Conservation (phyloP, 2,113 vertebrate species). For the Spermophilus dauricus region DNA sequence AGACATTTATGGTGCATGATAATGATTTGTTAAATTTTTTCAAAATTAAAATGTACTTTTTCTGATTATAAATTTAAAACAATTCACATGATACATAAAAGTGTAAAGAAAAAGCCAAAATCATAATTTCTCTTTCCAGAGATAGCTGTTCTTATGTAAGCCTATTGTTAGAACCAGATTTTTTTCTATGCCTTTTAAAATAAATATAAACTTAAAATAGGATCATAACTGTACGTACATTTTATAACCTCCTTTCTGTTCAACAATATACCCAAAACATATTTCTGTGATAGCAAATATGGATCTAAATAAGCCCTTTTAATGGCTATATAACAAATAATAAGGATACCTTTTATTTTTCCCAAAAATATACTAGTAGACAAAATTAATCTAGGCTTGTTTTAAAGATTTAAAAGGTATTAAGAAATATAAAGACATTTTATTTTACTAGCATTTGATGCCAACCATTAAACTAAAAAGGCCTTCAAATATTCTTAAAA, state of each 20-base stretch:
- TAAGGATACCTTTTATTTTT: conserved; percentile 56
- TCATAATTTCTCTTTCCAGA: conserved; percentile 46
- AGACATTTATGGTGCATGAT: conserved; percentile 18
- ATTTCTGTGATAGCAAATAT: conserved; percentile 43
- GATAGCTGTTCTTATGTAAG: conserved; percentile 30
- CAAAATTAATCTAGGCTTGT: conserved; percentile 41
- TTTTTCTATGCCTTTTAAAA: conserved; percentile 50
- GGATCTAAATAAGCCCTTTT: conserved; percentile 48
- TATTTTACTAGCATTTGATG: conserved; percentile 43
- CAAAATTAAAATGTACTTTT: conserved; percentile 43
- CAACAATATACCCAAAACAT: conserved; percentile 4
- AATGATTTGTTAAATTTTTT: conserved; percentile 50
- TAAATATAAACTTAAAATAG: conserved; percentile 60
- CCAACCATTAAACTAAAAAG: conserved; percentile 44
- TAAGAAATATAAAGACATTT: conserved; percentile 31
- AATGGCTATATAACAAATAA: conserved; percentile 41
- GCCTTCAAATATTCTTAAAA: conserved; percentile 41
- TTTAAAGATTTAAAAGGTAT: conserved; percentile 62
- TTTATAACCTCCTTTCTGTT: conserved; percentile 62
- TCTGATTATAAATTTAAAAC: conserved; percentile 59
- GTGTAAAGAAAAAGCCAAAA: conserved; percentile 54
- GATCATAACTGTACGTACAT: conserved; percentile 1
- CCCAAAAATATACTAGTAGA: conserved; percentile 42
- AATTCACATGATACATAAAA: conserved; percentile 24
- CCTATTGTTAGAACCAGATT: neutral